These are phyloP conservation scores for Nipponia nippon DNA, from an alignment of 2,113 vertebrate species.

Conservation along the genomic window DNA sequence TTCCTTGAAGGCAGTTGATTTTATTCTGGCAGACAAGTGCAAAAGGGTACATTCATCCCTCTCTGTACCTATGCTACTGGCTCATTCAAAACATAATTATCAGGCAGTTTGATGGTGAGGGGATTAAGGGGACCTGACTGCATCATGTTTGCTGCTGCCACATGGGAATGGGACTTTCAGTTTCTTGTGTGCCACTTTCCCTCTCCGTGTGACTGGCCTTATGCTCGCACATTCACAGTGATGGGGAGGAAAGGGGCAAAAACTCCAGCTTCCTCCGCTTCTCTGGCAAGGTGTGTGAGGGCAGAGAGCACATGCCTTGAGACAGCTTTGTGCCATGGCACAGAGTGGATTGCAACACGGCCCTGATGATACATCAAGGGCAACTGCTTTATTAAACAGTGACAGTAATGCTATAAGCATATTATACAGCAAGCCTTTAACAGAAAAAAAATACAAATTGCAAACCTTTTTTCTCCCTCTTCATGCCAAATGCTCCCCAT, in stretches of 20 bases:
- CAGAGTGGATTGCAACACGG: rapidly evolving
- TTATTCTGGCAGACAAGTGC: not conserved
- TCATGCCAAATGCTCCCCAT: not conserved
- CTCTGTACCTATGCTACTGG: not conserved
- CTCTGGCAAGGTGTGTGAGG: rapidly evolving
- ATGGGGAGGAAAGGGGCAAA: not conserved
- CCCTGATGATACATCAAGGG: not conserved
- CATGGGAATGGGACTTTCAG: rapidly evolving
- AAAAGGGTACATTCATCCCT: not conserved
- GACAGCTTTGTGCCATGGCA: not conserved
- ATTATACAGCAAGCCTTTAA: not conserved
- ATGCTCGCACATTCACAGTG: rapidly evolving
- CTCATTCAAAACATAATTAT: not conserved
- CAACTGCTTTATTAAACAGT: not conserved
- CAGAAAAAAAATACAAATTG: not conserved
- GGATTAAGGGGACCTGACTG: not conserved
- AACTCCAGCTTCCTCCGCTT: not conserved
- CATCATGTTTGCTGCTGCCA: not conserved
- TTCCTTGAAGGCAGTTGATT: not conserved
- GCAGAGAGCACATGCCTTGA: not conserved
- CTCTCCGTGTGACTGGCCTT: not conserved
- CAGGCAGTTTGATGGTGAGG: not conserved
- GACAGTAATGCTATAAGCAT: not conserved
- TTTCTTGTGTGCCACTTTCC: not conserved
- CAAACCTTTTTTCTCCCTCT: not conserved